Evolutionary conservation across 2,113 vertebrate genomes (phyloP).

Genomic region (Scartelaos histophorus): DNA sequence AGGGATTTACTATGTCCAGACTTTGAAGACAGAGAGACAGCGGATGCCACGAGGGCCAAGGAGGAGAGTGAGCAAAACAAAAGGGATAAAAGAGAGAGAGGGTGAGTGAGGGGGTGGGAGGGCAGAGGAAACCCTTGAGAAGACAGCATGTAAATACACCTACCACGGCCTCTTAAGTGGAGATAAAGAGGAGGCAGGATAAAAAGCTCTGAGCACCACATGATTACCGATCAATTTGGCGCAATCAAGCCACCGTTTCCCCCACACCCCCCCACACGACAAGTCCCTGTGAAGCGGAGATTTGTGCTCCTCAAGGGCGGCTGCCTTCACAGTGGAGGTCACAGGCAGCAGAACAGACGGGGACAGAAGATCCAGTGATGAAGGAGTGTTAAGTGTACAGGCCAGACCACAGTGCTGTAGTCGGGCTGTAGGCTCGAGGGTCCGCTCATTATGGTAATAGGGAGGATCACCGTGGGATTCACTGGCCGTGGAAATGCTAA

Average conservation of each 20-base stretch:
- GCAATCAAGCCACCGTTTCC: slow-evolving; percentile 82
- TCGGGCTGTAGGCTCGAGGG: slow-evolving; percentile 48
- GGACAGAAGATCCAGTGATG: slow-evolving; percentile 16
- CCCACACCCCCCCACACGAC: slow-evolving; percentile 46
- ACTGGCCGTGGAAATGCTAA: slow-evolving; percentile 29
- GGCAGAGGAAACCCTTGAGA: slow-evolving; percentile 68
- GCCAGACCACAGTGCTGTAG: slow-evolving; percentile 40
- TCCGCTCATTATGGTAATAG: slow-evolving; percentile 66
- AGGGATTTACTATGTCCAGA: slow-evolving; percentile 46
- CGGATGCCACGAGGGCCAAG: slow-evolving; percentile 27
- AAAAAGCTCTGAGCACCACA: slow-evolving; percentile 73
- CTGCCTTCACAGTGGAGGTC: slow-evolving; percentile 70
- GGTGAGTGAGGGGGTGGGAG: slow-evolving; percentile 25
- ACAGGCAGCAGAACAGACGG: slow-evolving; percentile 55
- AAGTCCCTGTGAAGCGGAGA: slow-evolving; percentile 73
- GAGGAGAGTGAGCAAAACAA: slow-evolving; percentile 3
- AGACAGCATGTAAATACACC: slow-evolving; percentile 77
- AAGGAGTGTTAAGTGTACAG: slow-evolving; percentile 33
- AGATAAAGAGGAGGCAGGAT: slow-evolving; percentile 71
- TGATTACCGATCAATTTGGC: slow-evolving; percentile 82
- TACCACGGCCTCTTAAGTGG: slow-evolving; percentile 70
- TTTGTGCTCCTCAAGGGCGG: slow-evolving; percentile 73
- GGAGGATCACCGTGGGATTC: slow-evolving; percentile 34
- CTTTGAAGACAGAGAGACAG: slow-evolving; percentile 38
- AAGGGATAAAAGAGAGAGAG: slow-evolving; percentile 12